phyloP scores from a whole-genome alignment of 1,140 invertebrate species.

The Tetramorium simillimum region DNA sequence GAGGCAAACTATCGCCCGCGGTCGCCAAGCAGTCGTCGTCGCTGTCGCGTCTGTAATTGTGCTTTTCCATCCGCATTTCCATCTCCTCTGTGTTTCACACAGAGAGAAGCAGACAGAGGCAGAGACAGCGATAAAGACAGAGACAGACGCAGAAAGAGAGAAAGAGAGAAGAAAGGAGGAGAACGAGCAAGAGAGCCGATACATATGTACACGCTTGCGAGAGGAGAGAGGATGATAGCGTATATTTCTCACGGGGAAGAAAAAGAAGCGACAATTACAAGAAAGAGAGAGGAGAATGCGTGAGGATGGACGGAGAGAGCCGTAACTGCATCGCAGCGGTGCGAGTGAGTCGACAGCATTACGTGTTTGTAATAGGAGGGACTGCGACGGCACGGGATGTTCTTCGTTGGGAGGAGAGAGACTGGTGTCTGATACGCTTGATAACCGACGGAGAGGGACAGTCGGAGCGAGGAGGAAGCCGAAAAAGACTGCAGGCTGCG shows the following conservation, averaged over 20 bases:
- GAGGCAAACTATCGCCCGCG: slow-evolving; percentile 33
- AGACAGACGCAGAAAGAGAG: neutral
- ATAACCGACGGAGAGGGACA: neutral
- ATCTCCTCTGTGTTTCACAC: slow-evolving; percentile 28
- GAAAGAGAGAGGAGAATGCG: neutral
- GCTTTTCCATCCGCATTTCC: slow-evolving; percentile 68
- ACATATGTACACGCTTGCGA: neutral
- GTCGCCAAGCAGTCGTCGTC: slow-evolving; percentile 21
- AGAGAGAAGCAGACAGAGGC: slow-evolving; percentile 1
- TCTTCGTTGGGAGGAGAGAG: neutral
- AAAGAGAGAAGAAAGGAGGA: neutral
- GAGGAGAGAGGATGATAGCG: neutral
- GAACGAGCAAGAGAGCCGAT: slow-evolving; percentile 10
- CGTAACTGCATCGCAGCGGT: neutral
- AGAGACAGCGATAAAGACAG: neutral
- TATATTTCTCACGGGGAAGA: neutral
- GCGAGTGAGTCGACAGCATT: slow-evolving; percentile 16
- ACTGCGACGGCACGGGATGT: neutral
- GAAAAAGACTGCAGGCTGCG: slow-evolving; percentile 49
- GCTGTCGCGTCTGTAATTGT: slow-evolving; percentile 74
- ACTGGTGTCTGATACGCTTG: neutral
- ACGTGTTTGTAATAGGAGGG: neutral
- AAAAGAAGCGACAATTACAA: neutral
- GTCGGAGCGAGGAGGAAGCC: slow-evolving; percentile 15
- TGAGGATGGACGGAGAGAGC: neutral